Percentiles rank a stretch among this genome's conserved stretches.
phyloP scores from a whole-genome alignment of 2,888 invertebrate genomes.

The Fissipunctia ypsillon region DNA sequence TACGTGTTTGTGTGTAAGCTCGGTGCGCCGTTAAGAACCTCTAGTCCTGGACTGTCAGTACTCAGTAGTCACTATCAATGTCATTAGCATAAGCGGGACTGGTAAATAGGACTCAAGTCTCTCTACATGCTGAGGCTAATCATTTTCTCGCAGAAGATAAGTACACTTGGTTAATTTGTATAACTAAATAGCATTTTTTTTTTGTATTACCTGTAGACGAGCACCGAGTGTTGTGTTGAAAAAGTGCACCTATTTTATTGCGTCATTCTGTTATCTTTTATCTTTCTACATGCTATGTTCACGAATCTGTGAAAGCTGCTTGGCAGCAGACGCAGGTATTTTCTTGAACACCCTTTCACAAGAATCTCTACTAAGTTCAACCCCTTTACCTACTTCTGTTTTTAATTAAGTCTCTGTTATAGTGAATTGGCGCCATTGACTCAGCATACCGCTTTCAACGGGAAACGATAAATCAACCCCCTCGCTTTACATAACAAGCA shows the following conservation, averaged over 20 bases:
- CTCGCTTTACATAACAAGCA: constrained; percentile 39
- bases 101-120: too few species aligned
- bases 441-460: constrained; percentile 18
- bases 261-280: neutral
- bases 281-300: neutral
- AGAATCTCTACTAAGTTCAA: neutral
- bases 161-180: neutral
- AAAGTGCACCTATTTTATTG: too few species aligned
- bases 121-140: neutral
- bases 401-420: constrained; percentile 45
- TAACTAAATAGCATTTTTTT: too few species aligned
- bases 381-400: constrained; percentile 12
- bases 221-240: neutral
- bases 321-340: neutral
- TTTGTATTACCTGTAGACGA: neutral
- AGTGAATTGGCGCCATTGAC: constrained; percentile 49
- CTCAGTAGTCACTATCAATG: too few species aligned
- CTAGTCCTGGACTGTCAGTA: neutral
- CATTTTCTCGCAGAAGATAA: neutral
- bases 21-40: neutral
- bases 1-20: too few species aligned
- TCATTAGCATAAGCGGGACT: too few species aligned
- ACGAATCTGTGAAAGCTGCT: neutral
- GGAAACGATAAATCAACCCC: constrained; percentile 48
- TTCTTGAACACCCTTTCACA: neutral